Conservation (phyloP, 2,797 vertebrate species). For the Enteromius trimaculatus region DNA sequence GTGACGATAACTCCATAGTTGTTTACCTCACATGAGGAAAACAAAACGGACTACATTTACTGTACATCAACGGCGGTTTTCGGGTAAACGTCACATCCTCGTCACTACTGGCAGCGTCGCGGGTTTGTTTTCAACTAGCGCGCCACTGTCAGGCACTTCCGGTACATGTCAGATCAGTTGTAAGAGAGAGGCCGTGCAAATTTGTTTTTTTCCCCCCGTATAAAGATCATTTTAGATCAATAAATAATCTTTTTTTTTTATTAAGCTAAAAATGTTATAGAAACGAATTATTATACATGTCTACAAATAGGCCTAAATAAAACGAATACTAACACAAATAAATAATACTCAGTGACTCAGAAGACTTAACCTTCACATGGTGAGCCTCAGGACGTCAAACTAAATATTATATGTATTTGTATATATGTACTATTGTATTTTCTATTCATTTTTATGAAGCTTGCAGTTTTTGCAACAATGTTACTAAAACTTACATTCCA, state of each 20-base stretch:
- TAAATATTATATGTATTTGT: neutral
- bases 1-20: conserved; percentile 77
- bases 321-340: neutral
- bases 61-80: neutral
- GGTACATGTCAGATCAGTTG: neutral
- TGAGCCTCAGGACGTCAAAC: neutral
- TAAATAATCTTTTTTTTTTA: neutral
- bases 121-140: conserved; percentile 67
- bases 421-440: neutral
- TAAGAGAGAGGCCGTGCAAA: neutral
- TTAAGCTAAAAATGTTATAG: neutral
- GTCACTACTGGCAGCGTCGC: neutral
- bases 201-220: too few species aligned
- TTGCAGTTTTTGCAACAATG: neutral
- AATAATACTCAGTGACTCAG: neutral
- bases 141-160: conserved; percentile 70
- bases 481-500: neutral
- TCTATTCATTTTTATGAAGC: neutral
- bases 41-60: neutral
- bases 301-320: neutral
- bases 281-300: neutral
- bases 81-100: conserved; percentile 61
- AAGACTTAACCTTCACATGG: neutral
- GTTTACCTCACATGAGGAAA: neutral
- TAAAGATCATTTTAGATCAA: neutral